Conservation (phyloP, 2,113 vertebrate species). For the Antigone vipio region DNA sequence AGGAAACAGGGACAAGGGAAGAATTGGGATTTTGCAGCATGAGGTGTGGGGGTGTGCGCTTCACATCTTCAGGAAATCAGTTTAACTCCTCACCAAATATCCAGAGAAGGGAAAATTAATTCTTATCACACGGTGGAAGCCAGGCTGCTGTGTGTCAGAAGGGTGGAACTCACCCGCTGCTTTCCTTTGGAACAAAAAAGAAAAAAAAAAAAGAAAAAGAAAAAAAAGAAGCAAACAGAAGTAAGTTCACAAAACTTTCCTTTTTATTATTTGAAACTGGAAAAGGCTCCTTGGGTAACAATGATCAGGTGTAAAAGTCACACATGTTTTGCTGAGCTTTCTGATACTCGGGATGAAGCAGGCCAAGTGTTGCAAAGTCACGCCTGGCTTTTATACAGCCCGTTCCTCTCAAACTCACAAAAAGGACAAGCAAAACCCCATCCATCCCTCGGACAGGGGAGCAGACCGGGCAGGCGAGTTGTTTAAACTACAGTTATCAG, state of each 20-base stretch:
- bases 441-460: background rate
- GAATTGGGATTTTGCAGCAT: background rate
- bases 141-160: background rate
- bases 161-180: background rate
- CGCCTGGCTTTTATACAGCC: background rate
- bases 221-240: background rate
- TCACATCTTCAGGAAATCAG: background rate
- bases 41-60: background rate
- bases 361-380: background rate
- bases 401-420: background rate
- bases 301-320: constrained; percentile 47
- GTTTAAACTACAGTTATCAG: rapidly evolving
- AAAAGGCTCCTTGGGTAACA: constrained; percentile 47
- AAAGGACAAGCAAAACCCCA: background rate
- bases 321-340: background rate
- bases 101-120: background rate
- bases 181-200: background rate
- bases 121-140: rapidly evolving
- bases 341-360: background rate
- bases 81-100: background rate
- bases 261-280: constrained; percentile 63
- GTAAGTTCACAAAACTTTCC: constrained; percentile 31
- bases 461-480: background rate
- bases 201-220: background rate
- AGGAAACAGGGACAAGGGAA: background rate